A percentile compares a stretch with the other conserved stretches of the same genome.
phyloP scores from a whole-genome alignment of 2,113 vertebrate genomes.

The Anthoscopus minutus region DNA sequence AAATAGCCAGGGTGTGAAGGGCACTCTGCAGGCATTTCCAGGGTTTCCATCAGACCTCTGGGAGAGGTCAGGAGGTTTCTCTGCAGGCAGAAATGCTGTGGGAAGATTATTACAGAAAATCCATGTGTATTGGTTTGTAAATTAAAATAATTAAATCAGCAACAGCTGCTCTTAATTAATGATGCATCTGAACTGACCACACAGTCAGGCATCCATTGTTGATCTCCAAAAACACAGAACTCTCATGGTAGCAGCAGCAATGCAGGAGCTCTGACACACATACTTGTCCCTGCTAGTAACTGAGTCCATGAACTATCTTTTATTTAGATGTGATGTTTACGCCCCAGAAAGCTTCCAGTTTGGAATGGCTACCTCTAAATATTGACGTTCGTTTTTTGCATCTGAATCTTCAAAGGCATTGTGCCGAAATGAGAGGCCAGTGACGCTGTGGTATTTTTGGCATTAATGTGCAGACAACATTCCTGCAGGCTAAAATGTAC shows the following conservation, averaged over 20 bases:
- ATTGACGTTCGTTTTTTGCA: slow-evolving; percentile 25
- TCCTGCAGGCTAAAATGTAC: slow-evolving; percentile 31
- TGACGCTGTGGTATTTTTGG: background rate
- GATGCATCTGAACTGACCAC: background rate
- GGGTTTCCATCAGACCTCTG: background rate
- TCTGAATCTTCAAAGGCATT: background rate
- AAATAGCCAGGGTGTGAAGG: background rate
- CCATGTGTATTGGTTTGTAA: background rate
- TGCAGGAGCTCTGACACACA: background rate
- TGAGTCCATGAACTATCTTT: background rate
- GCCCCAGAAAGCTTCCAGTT: slow-evolving; percentile 3
- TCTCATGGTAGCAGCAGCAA: background rate
- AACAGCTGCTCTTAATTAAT: background rate
- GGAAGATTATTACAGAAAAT: background rate
- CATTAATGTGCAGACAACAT: slow-evolving; percentile 16
- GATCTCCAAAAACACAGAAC: background rate
- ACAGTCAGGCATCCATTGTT: background rate
- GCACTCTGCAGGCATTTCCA: background rate
- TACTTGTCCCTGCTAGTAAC: background rate
- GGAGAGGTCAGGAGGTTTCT: background rate
- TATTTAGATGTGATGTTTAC: slow-evolving; percentile 22
- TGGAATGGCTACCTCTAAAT: slow-evolving; percentile 35
- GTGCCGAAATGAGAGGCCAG: background rate
- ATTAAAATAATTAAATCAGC: background rate
- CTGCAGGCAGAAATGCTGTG: background rate